Percentiles rank a stretch among this genome's conserved stretches.
Conservation (phyloP, 2,888 invertebrate genomes). For the Apamea monoglypha region DNA sequence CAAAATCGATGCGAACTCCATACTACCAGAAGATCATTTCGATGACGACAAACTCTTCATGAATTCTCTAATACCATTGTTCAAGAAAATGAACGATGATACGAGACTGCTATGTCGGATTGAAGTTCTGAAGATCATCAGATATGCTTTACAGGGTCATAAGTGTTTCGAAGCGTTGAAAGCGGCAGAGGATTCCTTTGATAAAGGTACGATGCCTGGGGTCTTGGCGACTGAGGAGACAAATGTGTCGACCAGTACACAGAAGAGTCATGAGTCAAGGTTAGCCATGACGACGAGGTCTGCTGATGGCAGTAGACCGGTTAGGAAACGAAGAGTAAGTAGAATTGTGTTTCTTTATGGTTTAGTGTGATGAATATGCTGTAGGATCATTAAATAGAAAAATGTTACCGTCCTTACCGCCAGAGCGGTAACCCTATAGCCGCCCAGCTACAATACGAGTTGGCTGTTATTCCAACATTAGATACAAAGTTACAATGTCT, state of each 20-base stretch:
- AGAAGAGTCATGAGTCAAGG: constrained; percentile 72
- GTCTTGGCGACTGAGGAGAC: constrained; percentile 77
- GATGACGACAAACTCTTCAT: constrained; percentile 86
- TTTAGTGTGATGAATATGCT: background rate
- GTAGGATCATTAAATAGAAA: background rate
- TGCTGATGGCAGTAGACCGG: constrained; percentile 84
- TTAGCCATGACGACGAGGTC: constrained; percentile 86
- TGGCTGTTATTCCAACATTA: background rate
- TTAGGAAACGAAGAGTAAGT: constrained; percentile 83
- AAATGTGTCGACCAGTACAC: constrained; percentile 58
- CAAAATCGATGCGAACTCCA: constrained; percentile 85
- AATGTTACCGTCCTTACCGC: background rate
- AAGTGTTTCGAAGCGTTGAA: constrained; percentile 82
- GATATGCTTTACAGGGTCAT: constrained; percentile 83
- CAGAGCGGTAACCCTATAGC: background rate
- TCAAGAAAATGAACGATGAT: constrained; percentile 87
- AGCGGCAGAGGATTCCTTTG: constrained; percentile 80
- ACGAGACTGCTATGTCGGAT: constrained; percentile 84
- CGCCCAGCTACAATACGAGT: background rate
- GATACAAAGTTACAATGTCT: background rate
- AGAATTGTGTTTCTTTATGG: background rate
- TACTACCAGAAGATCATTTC: constrained; percentile 85
- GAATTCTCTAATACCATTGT: constrained; percentile 85
- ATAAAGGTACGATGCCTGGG: constrained; percentile 76
- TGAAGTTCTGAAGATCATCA: constrained; percentile 85